These are phyloP conservation scores for Trachymyrmex septentrionalis DNA, from an alignment of 1,140 invertebrate genomes.

Conservation along the genomic window DNA sequence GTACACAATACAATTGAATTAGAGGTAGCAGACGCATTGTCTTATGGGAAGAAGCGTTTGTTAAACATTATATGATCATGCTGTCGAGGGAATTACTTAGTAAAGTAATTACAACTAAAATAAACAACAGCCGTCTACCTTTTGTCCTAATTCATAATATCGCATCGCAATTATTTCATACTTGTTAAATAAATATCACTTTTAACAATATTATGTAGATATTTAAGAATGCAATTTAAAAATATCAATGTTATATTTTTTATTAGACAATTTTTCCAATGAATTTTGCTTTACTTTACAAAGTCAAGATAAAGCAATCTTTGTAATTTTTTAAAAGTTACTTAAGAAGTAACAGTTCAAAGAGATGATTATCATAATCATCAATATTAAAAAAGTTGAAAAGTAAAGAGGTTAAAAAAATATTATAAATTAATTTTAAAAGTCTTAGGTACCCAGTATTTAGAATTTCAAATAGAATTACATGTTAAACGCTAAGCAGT, in stretches of 20 bases:
- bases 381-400: neutral
- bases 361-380: neutral
- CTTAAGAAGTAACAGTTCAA: neutral
- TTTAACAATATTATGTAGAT: neutral
- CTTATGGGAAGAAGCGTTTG: slow-evolving; percentile 11
- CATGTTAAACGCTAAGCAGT: neutral
- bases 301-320: neutral
- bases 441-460: neutral
- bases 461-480: neutral
- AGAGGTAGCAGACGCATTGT: slow-evolving; percentile 11
- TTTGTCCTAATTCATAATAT: neutral
- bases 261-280: neutral
- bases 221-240: neutral
- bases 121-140: neutral
- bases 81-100: slow-evolving; percentile 1
- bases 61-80: slow-evolving; percentile 22
- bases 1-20: slow-evolving; percentile 40
- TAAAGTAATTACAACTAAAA: neutral
- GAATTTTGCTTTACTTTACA: neutral
- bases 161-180: neutral
- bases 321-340: neutral
- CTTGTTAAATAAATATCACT: neutral
- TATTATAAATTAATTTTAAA: neutral
- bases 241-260: neutral
- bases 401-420: neutral